A percentile compares a stretch with the other conserved stretches of the same genome.
Evolutionary conservation across 2,888 invertebrate genomes (phyloP).

Genomic region (Drepana falcataria): DNA sequence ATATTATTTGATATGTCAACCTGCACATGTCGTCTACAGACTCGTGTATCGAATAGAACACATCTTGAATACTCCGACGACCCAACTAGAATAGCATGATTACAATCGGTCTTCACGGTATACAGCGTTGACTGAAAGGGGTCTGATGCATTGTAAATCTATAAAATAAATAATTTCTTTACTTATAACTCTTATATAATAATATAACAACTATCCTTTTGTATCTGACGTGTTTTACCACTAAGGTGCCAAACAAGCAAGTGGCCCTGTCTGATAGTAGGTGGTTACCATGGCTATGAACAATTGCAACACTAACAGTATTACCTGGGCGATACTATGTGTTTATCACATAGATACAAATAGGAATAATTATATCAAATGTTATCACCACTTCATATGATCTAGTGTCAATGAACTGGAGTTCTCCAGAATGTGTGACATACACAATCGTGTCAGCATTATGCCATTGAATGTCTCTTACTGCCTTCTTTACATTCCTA

Average conservation of each 20-base stretch:
- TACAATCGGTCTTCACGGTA: slow-evolving; percentile 56
- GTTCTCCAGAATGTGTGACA: slow-evolving; percentile 55
- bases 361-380: no score
- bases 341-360: no score
- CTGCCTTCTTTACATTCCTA: slow-evolving; percentile 31
- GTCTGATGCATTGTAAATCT: slow-evolving; percentile 52
- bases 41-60: slow-evolving; percentile 54
- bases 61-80: slow-evolving; percentile 61
- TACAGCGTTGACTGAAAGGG: slow-evolving; percentile 61
- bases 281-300: no score
- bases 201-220: background rate
- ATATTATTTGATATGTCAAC: no score
- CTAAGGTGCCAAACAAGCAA: no score
- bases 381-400: slow-evolving; percentile 44
- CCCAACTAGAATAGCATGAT: slow-evolving; percentile 51
- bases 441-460: slow-evolving; percentile 45
- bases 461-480: slow-evolving; percentile 62
- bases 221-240: no score
- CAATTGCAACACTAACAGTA: no score
- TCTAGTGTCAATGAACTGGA: slow-evolving; percentile 50
- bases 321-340: no score
- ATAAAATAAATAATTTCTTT: slow-evolving; percentile 8
- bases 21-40: slow-evolving; percentile 44
- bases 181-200: no score
- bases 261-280: no score